Percentiles rank a stretch among this genome's conserved stretches.
Conservation (phyloP, 2,888 invertebrate species). For the Diachrysia chrysitis region DNA sequence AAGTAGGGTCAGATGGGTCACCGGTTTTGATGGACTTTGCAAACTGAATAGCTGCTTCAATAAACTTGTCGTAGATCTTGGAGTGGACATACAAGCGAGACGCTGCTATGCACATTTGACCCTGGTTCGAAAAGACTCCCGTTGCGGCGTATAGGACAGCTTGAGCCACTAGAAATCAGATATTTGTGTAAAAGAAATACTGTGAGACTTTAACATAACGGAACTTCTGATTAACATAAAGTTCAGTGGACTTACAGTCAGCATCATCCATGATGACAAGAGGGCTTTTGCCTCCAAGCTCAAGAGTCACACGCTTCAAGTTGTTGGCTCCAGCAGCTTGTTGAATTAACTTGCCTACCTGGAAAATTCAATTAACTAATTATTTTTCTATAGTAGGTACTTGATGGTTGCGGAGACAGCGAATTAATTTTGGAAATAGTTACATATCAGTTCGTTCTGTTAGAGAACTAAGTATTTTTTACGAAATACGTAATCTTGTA, state of each 20-base stretch:
- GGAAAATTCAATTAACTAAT: background rate
- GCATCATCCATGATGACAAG: conserved; percentile 94
- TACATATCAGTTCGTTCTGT: too few species aligned
- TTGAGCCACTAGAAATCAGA: conserved; percentile 43
- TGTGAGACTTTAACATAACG: background rate
- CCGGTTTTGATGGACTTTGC: conserved; percentile 92
- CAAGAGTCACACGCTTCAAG: conserved; percentile 94
- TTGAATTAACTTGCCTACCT: conserved; percentile 89
- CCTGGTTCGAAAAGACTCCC: conserved; percentile 62
- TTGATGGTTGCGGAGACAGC: too few species aligned
- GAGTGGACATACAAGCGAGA: conserved; percentile 66
- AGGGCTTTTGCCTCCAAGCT: conserved; percentile 97
- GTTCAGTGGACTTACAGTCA: conserved; percentile 88
- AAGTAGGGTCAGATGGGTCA: conserved; percentile 90
- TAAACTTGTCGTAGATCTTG: conserved; percentile 93
- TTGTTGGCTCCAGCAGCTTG: conserved; percentile 93
- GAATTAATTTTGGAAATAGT: too few species aligned
- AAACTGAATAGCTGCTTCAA: conserved; percentile 90
- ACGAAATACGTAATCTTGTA: too few species aligned
- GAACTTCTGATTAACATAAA: background rate
- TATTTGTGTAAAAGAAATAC: conserved; percentile 41
- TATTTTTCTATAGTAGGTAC: background rate
- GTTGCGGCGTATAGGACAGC: conserved; percentile 61
- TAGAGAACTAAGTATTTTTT: too few species aligned
- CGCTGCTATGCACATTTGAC: conserved; percentile 64